phyloP scores from a whole-genome alignment of 2,888 invertebrate genomes.

The Philopedon plagiatum region DNA sequence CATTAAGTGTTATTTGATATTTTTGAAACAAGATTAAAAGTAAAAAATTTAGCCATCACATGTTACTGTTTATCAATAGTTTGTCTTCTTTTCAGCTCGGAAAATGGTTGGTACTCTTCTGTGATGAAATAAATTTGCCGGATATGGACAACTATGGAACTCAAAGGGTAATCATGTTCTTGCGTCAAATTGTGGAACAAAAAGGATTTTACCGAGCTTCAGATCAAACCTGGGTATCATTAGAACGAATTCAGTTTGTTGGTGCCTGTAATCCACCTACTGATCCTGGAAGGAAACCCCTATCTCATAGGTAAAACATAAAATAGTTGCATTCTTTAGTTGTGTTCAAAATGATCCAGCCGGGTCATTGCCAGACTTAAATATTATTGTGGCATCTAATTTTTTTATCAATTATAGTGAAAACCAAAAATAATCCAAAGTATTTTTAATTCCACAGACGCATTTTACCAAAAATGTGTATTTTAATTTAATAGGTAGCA shows the following conservation, averaged over 20 bases:
- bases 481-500: no score
- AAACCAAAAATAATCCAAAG: no score
- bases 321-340: no score
- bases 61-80: conserved; percentile 17
- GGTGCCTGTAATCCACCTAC: conserved; percentile 99
- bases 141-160: conserved; percentile 99
- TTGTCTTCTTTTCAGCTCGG: conserved; percentile 76
- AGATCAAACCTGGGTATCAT: conserved; percentile 96
- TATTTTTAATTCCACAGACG: no score
- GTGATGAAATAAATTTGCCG: conserved; percentile 99
- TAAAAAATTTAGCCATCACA: not conserved
- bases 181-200: conserved; percentile 97
- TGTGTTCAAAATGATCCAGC: no score
- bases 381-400: no score
- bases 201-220: conserved; percentile 91
- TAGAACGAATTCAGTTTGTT: conserved; percentile 99
- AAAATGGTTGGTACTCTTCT: conserved; percentile 99
- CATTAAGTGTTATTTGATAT: no score
- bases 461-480: no score
- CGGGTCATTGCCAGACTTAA: no score
- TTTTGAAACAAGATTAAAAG: no score
- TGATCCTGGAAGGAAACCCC: conserved; percentile 97
- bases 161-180: conserved; percentile 98
- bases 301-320: conserved; percentile 74
- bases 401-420: no score